Evolutionary conservation across 2,113 vertebrate species (phyloP), one percentile per base, ranked within the genome.

Genomic region (Microtus montanus): DNA sequence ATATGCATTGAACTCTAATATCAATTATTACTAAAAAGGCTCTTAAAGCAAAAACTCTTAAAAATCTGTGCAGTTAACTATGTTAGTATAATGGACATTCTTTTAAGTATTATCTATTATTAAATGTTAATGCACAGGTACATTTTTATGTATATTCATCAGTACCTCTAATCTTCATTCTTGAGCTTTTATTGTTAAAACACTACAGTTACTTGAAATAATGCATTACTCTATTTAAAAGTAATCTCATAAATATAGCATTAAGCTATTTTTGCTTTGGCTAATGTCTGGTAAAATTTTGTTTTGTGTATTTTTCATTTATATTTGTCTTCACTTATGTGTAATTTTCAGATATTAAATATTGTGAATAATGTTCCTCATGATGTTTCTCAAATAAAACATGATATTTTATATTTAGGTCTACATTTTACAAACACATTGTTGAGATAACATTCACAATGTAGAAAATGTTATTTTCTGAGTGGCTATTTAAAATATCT

Each of bases 221-320:
- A 26, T 85, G 7, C 73, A 30, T 87, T 91, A 49, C 38, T 73
- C 15, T 19, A 49, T 64, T 93, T 86, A 33, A n/a, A 96, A 82
- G 41, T 13, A 91, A 77, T 24, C 44, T 80, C 52, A 58, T 44
- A 52, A 75, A 80, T 9, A 58, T 3, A 44, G 11, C 26, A 80
- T 35, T 61, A 68, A 96, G 24, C 3, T 82, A 7, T 33, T 24
- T 61, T 75, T 38, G 3, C 28, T 92, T 89, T 84, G 66, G 73
- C 87, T 28, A 83, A 68, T 9, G 49, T 47, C 13, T 95, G 4
- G 35, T 89, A 82, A 95, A 95, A 84, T 68, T 8, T 19, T 92
- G 0, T 49, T 38, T 79, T 44, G n/a, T 73, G 30, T 38, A 73
- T 73, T 89, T 77, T 82, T 22, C 44, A 38, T 17, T 93, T 66